phyloP scores from a whole-genome alignment of 2,888 invertebrate genomes.

The Rhorus exstirpatorius region DNA sequence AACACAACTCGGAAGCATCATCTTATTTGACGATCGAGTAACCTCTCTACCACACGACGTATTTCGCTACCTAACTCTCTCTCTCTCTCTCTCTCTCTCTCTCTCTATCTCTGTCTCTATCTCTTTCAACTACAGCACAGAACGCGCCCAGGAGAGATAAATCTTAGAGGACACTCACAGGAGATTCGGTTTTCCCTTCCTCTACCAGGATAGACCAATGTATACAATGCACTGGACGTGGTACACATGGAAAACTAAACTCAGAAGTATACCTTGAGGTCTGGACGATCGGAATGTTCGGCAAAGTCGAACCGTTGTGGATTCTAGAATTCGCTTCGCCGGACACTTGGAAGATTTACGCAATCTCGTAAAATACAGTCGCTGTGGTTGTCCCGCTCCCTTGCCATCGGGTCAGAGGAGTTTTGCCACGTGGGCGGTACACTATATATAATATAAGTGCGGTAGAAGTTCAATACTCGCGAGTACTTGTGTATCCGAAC shows the following conservation, averaged over 20 bases:
- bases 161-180: conserved; percentile 47
- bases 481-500: conserved; percentile 8
- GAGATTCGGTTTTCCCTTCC: conserved; percentile 27
- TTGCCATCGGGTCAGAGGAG: conserved; percentile 8
- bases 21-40: background rate
- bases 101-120: background rate
- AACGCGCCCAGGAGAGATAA: conserved; percentile 46
- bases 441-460: background rate
- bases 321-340: conserved; percentile 23
- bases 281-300: conserved; percentile 37
- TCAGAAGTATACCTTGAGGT: background rate
- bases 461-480: background rate
- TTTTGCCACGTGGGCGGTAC: conserved; percentile 12
- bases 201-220: background rate
- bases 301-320: conserved; percentile 31
- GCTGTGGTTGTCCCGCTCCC: conserved; percentile 17
- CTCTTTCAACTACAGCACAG: conserved; percentile 17
- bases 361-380: conserved; percentile 68
- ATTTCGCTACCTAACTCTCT: conserved; percentile 14
- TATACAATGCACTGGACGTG: conserved; percentile 9
- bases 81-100: conserved; percentile 16
- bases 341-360: conserved; percentile 67
- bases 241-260: conserved; percentile 5
- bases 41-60: conserved; percentile 1
- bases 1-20: background rate